A percentile compares a stretch with the other conserved stretches of the same genome.
Evolutionary conservation across 2,888 invertebrate genomes (phyloP).

Genomic region (Agriopis aurantiaria): DNA sequence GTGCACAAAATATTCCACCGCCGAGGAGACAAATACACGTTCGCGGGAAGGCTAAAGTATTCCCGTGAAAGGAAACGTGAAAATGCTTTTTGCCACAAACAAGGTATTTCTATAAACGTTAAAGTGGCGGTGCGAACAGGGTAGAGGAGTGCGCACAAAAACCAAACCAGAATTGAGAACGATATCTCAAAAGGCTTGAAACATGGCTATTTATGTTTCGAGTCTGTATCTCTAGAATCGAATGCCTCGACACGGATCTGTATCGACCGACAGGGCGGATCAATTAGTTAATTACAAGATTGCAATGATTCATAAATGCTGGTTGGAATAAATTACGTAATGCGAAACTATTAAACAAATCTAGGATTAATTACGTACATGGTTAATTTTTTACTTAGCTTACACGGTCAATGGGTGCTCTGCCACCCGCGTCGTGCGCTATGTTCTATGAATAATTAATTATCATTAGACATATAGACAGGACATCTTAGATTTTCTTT

Average conservation of each 20-base stretch:
- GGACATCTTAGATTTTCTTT: conserved; percentile 40
- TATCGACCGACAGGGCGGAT: conserved; percentile 58
- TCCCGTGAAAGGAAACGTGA: conserved; percentile 60
- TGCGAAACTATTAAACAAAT: conserved; percentile 26
- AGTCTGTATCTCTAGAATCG: conserved; percentile 29
- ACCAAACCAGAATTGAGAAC: conserved; percentile 47
- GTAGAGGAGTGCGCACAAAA: conserved; percentile 75
- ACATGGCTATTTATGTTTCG: conserved; percentile 41
- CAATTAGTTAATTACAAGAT: conserved; percentile 66
- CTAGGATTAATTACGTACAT: conserved; percentile 37
- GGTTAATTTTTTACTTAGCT: conserved; percentile 41
- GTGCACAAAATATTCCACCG: conserved; percentile 35
- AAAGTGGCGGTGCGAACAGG: conserved; percentile 75
- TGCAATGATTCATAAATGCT: conserved; percentile 44
- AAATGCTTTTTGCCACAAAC: conserved; percentile 66
- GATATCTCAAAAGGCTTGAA: conserved; percentile 38
- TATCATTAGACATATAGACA: conserved; percentile 39
- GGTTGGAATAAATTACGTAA: conserved; percentile 39
- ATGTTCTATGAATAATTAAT: conserved; percentile 43
- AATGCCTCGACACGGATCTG: conserved; percentile 57
- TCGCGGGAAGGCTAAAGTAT: conserved; percentile 57
- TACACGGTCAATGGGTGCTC: conserved; percentile 11
- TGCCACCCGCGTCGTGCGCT: conserved; percentile 46
- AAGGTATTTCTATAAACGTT: conserved; percentile 74
- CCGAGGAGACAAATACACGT: conserved; percentile 58